Conservation (phyloP, 2,888 invertebrate species). For the Epinotia bilunana region DNA sequence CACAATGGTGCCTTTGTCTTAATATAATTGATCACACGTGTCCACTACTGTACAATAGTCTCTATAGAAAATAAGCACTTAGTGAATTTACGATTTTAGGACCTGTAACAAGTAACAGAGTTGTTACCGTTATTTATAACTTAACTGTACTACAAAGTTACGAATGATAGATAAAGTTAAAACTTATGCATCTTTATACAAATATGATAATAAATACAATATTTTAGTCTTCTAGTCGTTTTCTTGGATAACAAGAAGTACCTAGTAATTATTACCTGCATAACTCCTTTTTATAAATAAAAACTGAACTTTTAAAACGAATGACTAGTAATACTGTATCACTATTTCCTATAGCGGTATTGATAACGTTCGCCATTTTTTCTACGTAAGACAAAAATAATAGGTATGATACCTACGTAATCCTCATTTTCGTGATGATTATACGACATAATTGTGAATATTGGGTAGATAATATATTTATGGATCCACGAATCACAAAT, state of each 20-base stretch:
- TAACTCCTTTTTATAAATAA: too few relatives aligned
- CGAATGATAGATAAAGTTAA: background rate
- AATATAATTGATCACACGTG: conserved; percentile 69
- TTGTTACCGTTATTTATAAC: background rate
- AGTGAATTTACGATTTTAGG: conserved; percentile 3
- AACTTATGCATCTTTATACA: background rate
- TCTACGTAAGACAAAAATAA: too few relatives aligned
- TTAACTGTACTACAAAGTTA: conserved; percentile 1
- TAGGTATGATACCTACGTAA: too few relatives aligned
- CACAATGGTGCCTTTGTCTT: conserved; percentile 66
- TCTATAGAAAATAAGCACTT: conserved; percentile 18
- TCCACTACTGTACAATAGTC: conserved; percentile 45
- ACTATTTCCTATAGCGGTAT: too few relatives aligned
- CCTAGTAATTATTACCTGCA: too few relatives aligned
- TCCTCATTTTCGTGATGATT: background rate
- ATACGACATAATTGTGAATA: background rate
- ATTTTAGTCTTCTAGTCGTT: too few relatives aligned
- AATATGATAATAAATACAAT: background rate
- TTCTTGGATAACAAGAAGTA: too few relatives aligned
- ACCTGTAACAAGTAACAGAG: background rate
- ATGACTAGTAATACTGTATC: too few relatives aligned
- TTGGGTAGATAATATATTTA: background rate
- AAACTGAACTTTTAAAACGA: too few relatives aligned
- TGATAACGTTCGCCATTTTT: too few relatives aligned
- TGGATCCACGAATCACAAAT: background rate